These are phyloP conservation scores for Manis javanica DNA, from an alignment of 2,797 vertebrate species.

Conservation along the genomic window DNA sequence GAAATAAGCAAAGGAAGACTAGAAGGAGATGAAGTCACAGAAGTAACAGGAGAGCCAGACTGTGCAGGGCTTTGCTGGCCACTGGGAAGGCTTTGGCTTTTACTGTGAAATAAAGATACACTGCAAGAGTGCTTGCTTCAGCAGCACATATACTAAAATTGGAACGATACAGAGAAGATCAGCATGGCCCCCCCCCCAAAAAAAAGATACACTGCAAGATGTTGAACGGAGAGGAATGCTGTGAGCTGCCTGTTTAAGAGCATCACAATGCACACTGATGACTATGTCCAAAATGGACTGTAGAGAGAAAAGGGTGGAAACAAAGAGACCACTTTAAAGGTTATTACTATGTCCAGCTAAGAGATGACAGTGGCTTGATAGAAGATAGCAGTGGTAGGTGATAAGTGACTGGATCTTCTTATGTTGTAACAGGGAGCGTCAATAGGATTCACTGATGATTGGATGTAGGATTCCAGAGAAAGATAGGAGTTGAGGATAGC, in stretches of 20 bases:
- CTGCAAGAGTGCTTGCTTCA: not conserved
- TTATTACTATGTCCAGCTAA: not conserved
- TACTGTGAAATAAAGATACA: not conserved
- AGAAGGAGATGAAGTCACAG: not conserved
- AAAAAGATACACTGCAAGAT: not conserved
- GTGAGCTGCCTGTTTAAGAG: not conserved
- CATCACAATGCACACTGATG: not conserved
- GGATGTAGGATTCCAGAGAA: not conserved
- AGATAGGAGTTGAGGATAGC: not conserved
- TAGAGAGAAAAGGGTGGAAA: not conserved
- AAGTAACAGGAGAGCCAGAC: not conserved
- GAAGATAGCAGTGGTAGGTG: too few species aligned
- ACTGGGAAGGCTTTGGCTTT: not conserved
- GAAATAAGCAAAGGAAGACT: not conserved
- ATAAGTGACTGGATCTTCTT: not conserved
- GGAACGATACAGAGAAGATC: too few species aligned
- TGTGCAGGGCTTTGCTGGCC: not conserved
- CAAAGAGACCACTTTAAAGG: not conserved
- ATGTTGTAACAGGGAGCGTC: not conserved
- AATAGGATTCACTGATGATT: not conserved
- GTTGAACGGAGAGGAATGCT: not conserved
- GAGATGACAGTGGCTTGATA: not conserved
- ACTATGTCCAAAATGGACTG: not conserved
- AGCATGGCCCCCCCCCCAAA: too few species aligned
- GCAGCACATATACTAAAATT: too few species aligned